phyloP scores from a whole-genome alignment of 2,797 vertebrate genomes.

The Pygocentrus nattereri region DNA sequence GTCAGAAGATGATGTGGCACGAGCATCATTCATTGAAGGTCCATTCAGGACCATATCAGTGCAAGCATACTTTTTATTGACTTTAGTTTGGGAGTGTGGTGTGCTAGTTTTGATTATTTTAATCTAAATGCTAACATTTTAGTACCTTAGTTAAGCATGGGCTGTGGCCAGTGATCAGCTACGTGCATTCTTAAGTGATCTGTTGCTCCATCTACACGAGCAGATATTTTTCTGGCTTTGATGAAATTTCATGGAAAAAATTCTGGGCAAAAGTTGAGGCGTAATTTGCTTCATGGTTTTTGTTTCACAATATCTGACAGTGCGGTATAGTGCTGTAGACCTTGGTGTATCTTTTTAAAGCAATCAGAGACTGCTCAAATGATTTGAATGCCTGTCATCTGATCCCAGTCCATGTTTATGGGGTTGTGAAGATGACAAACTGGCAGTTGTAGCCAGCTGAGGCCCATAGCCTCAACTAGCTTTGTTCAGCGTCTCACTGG shows the following conservation, averaged over 20 bases:
- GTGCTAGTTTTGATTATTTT: conserved; percentile 2
- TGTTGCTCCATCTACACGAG: background rate
- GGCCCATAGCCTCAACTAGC: too few relatives aligned
- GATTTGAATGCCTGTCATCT: conserved; percentile 35
- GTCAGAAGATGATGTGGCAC: background rate
- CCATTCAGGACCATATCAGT: conserved; percentile 1
- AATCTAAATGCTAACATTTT: conserved; percentile 11
- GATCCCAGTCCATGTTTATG: background rate
- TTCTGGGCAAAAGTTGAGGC: background rate
- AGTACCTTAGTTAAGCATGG: background rate
- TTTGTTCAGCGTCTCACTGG: background rate
- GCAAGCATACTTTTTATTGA: conserved; percentile 2
- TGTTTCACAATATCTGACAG: background rate
- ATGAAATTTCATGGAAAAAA: background rate
- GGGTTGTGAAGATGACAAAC: conserved; percentile 12
- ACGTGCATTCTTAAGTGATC: background rate
- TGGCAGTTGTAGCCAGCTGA: background rate
- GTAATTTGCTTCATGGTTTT: background rate
- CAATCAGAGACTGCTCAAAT: background rate
- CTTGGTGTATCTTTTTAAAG: background rate
- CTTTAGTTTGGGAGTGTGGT: conserved; percentile 6
- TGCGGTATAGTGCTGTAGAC: background rate
- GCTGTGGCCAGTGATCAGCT: background rate
- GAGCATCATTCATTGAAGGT: conserved; percentile 4
- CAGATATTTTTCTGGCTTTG: background rate